Evolutionary conservation across 2,888 invertebrate species (phyloP).

Genomic region (Lasioglossum morio): DNA sequence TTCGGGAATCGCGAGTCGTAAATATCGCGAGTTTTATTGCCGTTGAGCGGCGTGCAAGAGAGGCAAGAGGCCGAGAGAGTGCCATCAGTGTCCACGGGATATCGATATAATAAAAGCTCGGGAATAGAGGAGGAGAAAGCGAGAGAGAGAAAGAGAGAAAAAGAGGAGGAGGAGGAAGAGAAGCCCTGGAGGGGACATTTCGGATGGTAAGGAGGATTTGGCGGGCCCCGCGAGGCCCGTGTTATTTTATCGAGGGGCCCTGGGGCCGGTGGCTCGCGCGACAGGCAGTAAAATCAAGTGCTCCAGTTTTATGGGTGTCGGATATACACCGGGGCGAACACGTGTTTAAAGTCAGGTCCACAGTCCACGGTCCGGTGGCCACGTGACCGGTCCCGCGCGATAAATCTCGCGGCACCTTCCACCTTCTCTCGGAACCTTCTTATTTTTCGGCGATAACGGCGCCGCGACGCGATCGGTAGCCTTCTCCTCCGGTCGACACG

Average conservation of each 20-base stretch:
- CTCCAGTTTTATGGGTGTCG: constrained; percentile 73
- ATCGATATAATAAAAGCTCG: constrained; percentile 63
- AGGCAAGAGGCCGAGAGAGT: not conserved
- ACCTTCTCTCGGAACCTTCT: constrained; percentile 10
- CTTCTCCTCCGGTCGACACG: constrained; percentile 15
- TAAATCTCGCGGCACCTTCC: constrained; percentile 63
- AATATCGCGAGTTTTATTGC: constrained; percentile 30
- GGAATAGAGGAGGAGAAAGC: not conserved
- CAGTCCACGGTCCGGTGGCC: constrained; percentile 58
- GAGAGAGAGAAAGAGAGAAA: not conserved
- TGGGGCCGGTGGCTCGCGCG: constrained; percentile 36
- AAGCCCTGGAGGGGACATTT: not conserved
- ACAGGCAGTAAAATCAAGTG: constrained; percentile 74
- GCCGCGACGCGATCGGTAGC: constrained; percentile 19
- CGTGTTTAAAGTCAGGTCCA: constrained; percentile 66
- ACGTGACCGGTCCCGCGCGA: constrained; percentile 65
- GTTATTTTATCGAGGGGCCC: constrained; percentile 58
- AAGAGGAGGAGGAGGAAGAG: not conserved
- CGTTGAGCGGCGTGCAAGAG: not conserved
- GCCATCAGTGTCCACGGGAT: constrained; percentile 43
- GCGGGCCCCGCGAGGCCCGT: constrained; percentile 1
- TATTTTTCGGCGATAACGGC: constrained; percentile 54
- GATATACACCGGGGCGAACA: constrained; percentile 66
- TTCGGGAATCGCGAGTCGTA: constrained; percentile 30
- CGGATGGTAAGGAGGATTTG: not conserved